A percentile compares a stretch with the other conserved stretches of the same genome.
Conservation (phyloP, 2,888 invertebrate species). For the Zhengitettix transpicula region DNA sequence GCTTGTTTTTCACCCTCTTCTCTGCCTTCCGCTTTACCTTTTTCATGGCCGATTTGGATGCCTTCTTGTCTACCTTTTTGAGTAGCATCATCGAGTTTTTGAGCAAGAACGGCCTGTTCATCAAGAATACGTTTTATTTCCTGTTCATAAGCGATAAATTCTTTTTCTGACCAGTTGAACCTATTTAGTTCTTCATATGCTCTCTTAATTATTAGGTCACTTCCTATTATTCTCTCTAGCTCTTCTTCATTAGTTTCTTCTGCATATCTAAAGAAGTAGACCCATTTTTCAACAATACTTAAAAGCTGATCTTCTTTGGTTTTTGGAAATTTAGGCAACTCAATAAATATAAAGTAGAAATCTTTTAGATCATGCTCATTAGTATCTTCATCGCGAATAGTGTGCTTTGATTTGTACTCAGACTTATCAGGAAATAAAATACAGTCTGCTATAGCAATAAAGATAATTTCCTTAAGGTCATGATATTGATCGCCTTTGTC, state of each 20-base stretch:
- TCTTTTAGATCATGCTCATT: conserved; percentile 17
- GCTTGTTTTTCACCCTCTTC: conserved; percentile 10
- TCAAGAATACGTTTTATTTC: not conserved
- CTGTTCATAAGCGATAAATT: conserved; percentile 11
- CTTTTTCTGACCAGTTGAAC: conserved; percentile 17
- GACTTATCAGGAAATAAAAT: conserved; percentile 16
- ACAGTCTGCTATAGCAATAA: conserved; percentile 16
- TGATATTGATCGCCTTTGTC: conserved; percentile 15
- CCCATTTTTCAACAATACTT: conserved; percentile 16
- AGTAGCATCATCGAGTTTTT: not conserved
- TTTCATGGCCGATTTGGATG: not conserved
- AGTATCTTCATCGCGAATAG: conserved; percentile 15
- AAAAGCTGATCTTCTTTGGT: conserved; percentile 11
- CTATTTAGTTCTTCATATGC: conserved; percentile 13
- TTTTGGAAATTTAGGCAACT: conserved; percentile 18
- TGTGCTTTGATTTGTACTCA: conserved; percentile 17
- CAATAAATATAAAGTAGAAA: conserved; percentile 17
- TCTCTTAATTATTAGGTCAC: conserved; percentile 14
- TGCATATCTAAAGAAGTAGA: conserved; percentile 16
- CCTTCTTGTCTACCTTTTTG: not conserved
- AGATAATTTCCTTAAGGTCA: conserved; percentile 17
- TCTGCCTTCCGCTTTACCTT: conserved; percentile 1
- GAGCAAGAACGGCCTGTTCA: not conserved
- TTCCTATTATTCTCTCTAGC: conserved; percentile 12
- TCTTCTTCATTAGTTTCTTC: conserved; percentile 12